Percentiles rank a stretch among this genome's conserved stretches.
Conservation (phyloP, 2,113 vertebrate species). For the Bos indicus region DNA sequence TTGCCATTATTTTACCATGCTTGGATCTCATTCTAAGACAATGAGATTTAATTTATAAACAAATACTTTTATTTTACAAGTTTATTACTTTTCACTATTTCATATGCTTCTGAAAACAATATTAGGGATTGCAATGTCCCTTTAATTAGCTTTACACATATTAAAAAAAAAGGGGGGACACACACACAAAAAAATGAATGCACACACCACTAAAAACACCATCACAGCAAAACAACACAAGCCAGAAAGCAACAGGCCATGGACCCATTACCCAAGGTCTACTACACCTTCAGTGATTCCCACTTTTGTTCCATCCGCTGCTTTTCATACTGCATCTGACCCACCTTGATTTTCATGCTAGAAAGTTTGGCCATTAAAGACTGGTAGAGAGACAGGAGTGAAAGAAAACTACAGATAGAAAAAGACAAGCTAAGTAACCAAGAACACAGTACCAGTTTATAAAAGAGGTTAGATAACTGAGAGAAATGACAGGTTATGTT, state of each 20-base stretch:
- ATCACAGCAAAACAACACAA: conserved; percentile 66
- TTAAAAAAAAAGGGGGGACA: background rate
- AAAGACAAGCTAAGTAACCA: conserved; percentile 74
- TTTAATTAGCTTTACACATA: background rate
- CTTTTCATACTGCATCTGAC: conserved; percentile 99
- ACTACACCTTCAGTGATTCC: conserved; percentile 92
- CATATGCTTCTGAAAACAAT: background rate
- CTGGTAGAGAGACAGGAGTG: conserved; percentile 86
- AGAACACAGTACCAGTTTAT: conserved; percentile 40
- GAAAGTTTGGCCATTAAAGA: conserved; percentile 99
- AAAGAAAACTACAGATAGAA: conserved; percentile 80
- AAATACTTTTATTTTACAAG: background rate
- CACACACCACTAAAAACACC: conserved; percentile 56
- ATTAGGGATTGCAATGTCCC: background rate
- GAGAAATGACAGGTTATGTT: conserved; percentile 42
- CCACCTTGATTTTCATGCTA: conserved; percentile 99
- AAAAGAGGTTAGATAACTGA: conserved; percentile 61
- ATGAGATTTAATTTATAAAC: background rate
- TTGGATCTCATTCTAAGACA: background rate
- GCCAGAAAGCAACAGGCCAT: conserved; percentile 45
- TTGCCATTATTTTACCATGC: background rate
- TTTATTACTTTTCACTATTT: background rate
- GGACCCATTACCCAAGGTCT: conserved; percentile 72
- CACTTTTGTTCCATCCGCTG: conserved; percentile 95
- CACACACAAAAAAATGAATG: conserved; percentile 41